Conservation (phyloP, 2,888 invertebrate species). For the Minunthozetes semirufus region DNA sequence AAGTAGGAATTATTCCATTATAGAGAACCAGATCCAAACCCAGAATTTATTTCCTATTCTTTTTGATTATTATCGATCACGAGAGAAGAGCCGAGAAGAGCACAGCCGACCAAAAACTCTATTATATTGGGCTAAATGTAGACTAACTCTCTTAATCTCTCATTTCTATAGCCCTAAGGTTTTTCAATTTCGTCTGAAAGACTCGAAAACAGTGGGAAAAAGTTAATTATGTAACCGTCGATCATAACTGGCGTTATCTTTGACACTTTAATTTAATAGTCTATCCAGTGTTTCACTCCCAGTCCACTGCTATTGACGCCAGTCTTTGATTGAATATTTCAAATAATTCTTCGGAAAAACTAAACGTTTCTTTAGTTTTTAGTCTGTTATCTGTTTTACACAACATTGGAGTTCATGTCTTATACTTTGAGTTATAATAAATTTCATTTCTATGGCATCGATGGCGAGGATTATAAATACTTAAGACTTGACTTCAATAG, state of each 20-base stretch:
- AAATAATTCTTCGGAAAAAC: background rate
- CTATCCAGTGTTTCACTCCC: background rate
- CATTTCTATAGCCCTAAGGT: background rate
- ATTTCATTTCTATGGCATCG: background rate
- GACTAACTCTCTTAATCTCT: background rate
- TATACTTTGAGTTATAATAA: background rate
- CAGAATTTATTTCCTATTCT: background rate
- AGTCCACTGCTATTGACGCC: background rate
- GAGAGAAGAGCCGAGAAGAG: too few species aligned
- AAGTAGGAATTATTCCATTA: background rate
- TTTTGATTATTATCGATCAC: background rate
- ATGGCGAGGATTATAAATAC: background rate
- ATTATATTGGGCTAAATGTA: background rate
- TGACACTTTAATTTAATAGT: conserved; percentile 26
- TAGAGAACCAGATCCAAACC: background rate
- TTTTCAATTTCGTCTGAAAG: conserved; percentile 4
- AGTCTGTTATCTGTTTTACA: background rate
- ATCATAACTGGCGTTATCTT: conserved; percentile 14
- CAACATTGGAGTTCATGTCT: background rate
- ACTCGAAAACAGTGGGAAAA: background rate
- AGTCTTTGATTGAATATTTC: background rate
- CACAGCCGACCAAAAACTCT: background rate
- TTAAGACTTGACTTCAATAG: background rate
- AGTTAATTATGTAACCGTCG: conserved; percentile 22
- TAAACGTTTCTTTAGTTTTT: background rate